Conservation (phyloP, 2,797 vertebrate genomes). For the Limnodromus scolopaceus region DNA sequence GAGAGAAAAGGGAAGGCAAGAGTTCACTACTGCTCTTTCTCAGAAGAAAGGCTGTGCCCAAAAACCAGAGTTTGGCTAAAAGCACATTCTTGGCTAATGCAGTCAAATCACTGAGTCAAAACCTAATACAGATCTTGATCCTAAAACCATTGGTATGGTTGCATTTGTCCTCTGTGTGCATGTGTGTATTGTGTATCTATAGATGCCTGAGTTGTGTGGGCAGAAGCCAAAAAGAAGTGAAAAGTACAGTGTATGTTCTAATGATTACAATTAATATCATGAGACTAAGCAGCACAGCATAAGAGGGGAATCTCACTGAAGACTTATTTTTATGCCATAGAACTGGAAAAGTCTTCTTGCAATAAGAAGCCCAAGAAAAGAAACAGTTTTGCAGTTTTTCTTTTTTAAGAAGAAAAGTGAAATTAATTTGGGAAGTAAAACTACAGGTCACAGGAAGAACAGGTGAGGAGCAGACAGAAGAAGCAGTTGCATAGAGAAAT, state of each 20-base stretch:
- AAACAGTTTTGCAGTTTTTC: background rate
- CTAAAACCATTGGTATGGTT: background rate
- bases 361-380: background rate
- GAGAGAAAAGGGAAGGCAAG: background rate
- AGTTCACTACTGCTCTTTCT: background rate
- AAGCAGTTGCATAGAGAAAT: conserved; percentile 10
- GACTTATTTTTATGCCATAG: background rate
- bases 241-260: background rate
- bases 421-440: conserved; percentile 29
- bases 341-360: background rate
- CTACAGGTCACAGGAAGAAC: background rate
- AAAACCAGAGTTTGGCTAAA: background rate
- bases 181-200: background rate
- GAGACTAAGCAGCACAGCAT: background rate
- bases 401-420: conserved; percentile 2
- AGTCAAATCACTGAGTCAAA: background rate
- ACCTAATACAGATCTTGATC: background rate
- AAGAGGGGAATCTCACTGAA: background rate
- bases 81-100: background rate
- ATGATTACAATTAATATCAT: background rate
- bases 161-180: background rate
- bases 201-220: background rate
- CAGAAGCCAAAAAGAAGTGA: background rate
- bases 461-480: background rate
- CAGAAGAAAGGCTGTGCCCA: background rate